Conservation (phyloP, 2,888 invertebrate genomes). For the Arctia plantaginis region DNA sequence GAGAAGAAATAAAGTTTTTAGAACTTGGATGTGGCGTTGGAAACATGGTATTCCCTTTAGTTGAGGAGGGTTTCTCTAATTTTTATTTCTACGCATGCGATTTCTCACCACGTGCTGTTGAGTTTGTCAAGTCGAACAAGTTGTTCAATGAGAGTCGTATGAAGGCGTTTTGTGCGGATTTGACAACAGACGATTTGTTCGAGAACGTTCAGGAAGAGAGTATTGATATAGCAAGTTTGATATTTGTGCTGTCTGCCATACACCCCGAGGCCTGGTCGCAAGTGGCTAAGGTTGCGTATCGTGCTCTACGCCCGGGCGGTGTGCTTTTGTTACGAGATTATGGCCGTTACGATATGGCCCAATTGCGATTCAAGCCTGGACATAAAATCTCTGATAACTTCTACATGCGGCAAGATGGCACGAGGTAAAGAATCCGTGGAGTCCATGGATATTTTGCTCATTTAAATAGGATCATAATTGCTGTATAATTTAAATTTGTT, state of each 20-base stretch:
- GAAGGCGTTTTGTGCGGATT: constrained; percentile 94
- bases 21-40: constrained; percentile 99
- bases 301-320: constrained; percentile 91
- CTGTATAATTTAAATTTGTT: not conserved
- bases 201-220: constrained; percentile 78
- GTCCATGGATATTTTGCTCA: not conserved
- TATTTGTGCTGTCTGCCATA: constrained; percentile 98
- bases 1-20: constrained; percentile 87
- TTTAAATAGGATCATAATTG: not conserved
- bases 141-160: constrained; percentile 89
- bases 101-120: constrained; percentile 95
- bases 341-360: constrained; percentile 98
- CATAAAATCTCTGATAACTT: constrained; percentile 97
- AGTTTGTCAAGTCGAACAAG: constrained; percentile 91
- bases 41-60: constrained; percentile 96
- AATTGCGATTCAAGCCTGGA: constrained; percentile 96
- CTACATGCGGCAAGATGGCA: constrained; percentile 98
- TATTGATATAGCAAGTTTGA: constrained; percentile 94
- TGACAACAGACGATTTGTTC: constrained; percentile 90
- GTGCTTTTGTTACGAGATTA: constrained; percentile 96
- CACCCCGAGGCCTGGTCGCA: constrained; percentile 93
- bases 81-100: constrained; percentile 95
- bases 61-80: constrained; percentile 90
- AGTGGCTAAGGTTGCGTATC: constrained; percentile 88
- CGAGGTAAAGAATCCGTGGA: constrained; percentile 88